Evolutionary conservation across 2,888 invertebrate genomes (phyloP).

Genomic region (Therioaphis trifolii): DNA sequence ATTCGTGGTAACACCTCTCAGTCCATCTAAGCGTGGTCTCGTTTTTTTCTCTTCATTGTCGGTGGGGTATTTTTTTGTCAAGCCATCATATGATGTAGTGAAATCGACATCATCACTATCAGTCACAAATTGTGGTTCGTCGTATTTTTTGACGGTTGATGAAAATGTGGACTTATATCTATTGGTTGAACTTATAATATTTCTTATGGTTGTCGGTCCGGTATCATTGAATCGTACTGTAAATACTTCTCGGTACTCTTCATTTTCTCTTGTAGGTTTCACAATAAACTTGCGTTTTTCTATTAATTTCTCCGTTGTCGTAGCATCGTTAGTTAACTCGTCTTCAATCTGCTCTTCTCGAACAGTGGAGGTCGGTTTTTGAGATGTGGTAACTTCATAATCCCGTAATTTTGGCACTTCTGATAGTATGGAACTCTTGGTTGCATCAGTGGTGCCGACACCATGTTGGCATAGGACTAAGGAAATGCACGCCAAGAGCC

Average conservation of each 20-base stretch:
- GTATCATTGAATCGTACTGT: constrained; percentile 28
- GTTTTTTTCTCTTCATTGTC: constrained; percentile 54
- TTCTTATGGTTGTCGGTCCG: constrained; percentile 22
- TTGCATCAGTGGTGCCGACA: constrained; percentile 4
- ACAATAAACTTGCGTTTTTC: constrained; percentile 35
- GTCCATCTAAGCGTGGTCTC: constrained; percentile 47
- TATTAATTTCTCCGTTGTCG: constrained; percentile 38
- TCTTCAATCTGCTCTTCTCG: constrained; percentile 59
- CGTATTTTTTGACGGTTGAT: constrained; percentile 32
- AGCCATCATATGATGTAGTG: constrained; percentile 39
- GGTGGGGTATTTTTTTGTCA: neutral
- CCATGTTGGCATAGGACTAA: constrained; percentile 46
- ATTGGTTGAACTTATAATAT: constrained; percentile 4
- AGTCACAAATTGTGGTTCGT: neutral
- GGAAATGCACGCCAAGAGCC: constrained; percentile 55
- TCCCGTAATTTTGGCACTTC: constrained; percentile 13
- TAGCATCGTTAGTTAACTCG: constrained; percentile 24
- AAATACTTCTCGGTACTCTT: constrained; percentile 26
- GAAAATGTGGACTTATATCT: constrained; percentile 22
- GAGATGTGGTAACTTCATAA: constrained; percentile 20
- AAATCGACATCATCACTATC: neutral
- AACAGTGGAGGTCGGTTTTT: neutral
- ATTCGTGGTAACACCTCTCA: constrained; percentile 51
- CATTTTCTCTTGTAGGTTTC: constrained; percentile 20
- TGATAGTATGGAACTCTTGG: constrained; percentile 34